Percentiles rank a stretch among this genome's conserved stretches.
Evolutionary conservation across 2,113 vertebrate species (phyloP).

Genomic region (Oryzias woworae): DNA sequence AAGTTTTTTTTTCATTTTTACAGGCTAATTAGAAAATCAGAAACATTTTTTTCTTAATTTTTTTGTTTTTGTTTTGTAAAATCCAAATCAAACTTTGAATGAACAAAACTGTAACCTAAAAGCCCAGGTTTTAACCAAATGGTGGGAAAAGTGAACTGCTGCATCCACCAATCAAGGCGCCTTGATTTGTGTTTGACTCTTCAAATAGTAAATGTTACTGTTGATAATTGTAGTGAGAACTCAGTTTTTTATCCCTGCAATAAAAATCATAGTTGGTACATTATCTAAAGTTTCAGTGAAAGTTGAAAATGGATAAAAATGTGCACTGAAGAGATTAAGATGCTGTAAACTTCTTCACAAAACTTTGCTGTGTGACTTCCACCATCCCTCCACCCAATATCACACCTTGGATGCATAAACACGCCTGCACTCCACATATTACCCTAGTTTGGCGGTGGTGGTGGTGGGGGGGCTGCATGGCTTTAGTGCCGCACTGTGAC

Average conservation of each 20-base stretch:
- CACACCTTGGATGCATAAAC: constrained; percentile 82
- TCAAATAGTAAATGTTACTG: no score
- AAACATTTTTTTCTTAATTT: no score
- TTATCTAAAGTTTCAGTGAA: constrained; percentile 1
- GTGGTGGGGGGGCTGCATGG: constrained; percentile 63
- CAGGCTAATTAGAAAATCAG: no score
- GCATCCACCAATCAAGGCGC: not conserved
- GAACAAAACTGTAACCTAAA: no score
- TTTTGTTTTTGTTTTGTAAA: no score
- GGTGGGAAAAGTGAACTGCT: not conserved
- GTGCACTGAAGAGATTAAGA: not conserved
- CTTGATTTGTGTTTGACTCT: no score
- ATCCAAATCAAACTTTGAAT: no score
- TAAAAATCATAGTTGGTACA: not conserved
- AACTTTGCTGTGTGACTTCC: constrained; percentile 60
- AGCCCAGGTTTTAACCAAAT: not conserved
- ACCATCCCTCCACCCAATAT: constrained; percentile 51
- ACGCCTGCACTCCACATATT: constrained; percentile 77
- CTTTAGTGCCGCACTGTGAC: constrained; percentile 80
- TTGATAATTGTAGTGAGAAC: no score
- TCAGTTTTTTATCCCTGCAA: not conserved
- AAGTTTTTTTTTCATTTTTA: no score
- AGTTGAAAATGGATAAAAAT: not conserved
- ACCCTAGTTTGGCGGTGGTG: constrained; percentile 49
- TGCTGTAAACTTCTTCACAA: constrained; percentile 28